These are phyloP conservation scores for Sparidentex hasta DNA, from an alignment of 2,797 vertebrate species.

Conservation along the genomic window DNA sequence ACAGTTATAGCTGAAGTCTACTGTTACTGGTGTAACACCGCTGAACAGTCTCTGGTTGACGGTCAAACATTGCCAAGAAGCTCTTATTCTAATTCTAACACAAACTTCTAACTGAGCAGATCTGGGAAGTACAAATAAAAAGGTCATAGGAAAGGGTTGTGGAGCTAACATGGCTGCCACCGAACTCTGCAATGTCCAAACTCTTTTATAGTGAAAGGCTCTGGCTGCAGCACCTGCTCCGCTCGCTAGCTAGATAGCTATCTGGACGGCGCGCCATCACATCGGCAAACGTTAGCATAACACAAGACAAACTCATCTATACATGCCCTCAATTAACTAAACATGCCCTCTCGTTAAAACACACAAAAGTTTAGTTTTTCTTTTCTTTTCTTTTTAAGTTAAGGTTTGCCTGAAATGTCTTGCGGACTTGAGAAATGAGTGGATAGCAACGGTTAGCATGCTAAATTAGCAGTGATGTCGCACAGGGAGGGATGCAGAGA, in stretches of 20 bases:
- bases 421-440: not conserved
- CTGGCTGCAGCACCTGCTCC: constrained; percentile 66
- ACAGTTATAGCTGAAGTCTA: not conserved
- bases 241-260: constrained; percentile 43
- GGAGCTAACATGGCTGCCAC: constrained; percentile 69
- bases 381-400: too few species aligned
- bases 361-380: not conserved
- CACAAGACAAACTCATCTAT: constrained; percentile 15
- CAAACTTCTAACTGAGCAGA: too few species aligned
- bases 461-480: constrained; percentile 59
- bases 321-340: not conserved
- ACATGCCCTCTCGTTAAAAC: not conserved
- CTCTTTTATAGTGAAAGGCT: constrained; percentile 30
- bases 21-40: not conserved
- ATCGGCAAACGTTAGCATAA: constrained; percentile 48
- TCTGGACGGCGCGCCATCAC: constrained; percentile 35
- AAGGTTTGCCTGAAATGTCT: not conserved
- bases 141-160: constrained; percentile 12
- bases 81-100: not conserved
- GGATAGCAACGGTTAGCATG: constrained; percentile 52
- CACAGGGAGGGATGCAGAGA: constrained; percentile 51
- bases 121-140: not conserved
- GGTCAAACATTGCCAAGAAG: not conserved
- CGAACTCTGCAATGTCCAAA: constrained; percentile 41
- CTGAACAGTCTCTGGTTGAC: not conserved